Evolutionary conservation across 2,797 vertebrate genomes (phyloP).

Genomic region (Halcyon leucocephala): DNA sequence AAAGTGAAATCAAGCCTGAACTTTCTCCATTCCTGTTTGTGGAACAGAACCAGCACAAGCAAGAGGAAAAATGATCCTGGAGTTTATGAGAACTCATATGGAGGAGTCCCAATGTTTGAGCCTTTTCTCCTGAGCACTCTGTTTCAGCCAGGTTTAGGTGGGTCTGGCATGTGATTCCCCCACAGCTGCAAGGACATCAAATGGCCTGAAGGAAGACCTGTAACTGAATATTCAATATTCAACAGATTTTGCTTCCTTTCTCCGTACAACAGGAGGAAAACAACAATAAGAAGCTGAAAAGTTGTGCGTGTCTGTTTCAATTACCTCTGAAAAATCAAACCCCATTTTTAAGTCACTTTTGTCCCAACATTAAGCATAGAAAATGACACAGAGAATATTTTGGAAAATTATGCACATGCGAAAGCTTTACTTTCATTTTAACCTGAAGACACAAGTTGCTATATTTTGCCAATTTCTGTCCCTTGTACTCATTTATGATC

Average conservation of each 20-base stretch:
- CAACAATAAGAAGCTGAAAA: neutral
- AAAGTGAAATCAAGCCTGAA: neutral
- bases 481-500: neutral
- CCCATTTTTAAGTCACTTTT: neutral
- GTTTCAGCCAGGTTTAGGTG: neutral
- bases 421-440: neutral
- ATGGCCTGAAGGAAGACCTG: neutral
- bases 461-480: neutral
- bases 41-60: neutral
- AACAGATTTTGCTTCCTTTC: neutral
- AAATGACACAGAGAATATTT: neutral
- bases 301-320: neutral
- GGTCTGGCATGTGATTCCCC: neutral
- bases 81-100: rapidly evolving
- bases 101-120: neutral
- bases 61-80: neutral
- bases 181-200: neutral
- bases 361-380: neutral
- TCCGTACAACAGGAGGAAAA: neutral
- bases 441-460: neutral
- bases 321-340: neutral
- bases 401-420: neutral
- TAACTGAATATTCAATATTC: neutral
- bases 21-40: neutral
- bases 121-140: neutral